phyloP scores from a whole-genome alignment of 2,888 invertebrate species.

The Drosophila neotestacea region DNA sequence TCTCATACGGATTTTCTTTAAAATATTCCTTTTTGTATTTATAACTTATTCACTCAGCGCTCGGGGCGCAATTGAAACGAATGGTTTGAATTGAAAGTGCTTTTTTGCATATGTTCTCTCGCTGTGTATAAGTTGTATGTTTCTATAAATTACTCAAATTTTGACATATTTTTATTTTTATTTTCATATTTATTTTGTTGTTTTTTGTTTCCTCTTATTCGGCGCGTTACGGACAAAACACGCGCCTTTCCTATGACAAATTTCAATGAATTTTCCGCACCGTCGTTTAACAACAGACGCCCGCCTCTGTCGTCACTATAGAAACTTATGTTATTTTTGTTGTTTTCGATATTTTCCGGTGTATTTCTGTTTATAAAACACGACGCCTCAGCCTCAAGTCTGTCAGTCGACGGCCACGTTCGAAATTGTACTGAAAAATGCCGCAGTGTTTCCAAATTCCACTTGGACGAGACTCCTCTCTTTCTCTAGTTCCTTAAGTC shows the following conservation, averaged over 20 bases:
- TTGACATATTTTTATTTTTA: conserved; percentile 50
- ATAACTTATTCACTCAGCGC: conserved; percentile 58
- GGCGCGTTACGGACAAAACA: conserved; percentile 27
- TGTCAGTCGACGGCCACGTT: conserved; percentile 66
- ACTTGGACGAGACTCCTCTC: conserved; percentile 55
- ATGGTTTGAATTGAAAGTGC: conserved; percentile 44
- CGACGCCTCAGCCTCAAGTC: conserved; percentile 40
- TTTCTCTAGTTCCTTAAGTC: conserved; percentile 38
- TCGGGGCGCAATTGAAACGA: conserved; percentile 51
- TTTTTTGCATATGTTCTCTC: conserved; percentile 13
- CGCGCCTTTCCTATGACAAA: conserved; percentile 34
- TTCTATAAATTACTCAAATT: conserved; percentile 51
- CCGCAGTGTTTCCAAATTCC: conserved; percentile 76
- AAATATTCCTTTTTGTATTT: conserved; percentile 38
- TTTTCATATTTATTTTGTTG: conserved; percentile 8
- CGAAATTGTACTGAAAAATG: conserved; percentile 76
- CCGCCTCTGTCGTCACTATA: conserved; percentile 29
- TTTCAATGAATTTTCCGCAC: conserved; percentile 22
- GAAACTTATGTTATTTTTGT: conserved; percentile 12
- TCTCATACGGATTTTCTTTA: conserved; percentile 23
- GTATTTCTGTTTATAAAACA: conserved; percentile 27
- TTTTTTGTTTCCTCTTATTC: conserved; percentile 9
- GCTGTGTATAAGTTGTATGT: conserved; percentile 20
- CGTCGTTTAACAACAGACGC: conserved; percentile 32
- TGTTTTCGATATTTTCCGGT: conserved; percentile 57